Conservation (phyloP, 2,113 vertebrate genomes). For the Varanus komodoensis region DNA sequence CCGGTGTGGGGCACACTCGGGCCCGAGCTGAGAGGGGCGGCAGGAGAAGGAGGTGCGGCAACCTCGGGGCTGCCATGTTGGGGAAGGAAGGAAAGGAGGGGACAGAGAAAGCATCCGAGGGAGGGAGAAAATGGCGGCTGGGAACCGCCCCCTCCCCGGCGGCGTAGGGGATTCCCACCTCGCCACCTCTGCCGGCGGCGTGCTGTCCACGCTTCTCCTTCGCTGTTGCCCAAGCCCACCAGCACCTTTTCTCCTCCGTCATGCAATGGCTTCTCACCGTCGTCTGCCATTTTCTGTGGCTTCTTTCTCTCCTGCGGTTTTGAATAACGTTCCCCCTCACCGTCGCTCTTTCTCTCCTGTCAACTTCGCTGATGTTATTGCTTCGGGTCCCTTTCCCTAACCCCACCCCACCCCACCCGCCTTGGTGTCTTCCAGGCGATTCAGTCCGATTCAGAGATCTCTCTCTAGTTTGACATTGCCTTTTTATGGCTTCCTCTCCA, state of each 20-base stretch:
- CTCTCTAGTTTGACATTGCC: not conserved
- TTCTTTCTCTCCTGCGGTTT: no score
- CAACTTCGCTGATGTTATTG: not conserved
- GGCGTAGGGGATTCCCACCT: rapidly evolving
- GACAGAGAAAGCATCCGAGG: not conserved
- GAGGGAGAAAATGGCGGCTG: constrained; percentile 69
- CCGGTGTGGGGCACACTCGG: not conserved
- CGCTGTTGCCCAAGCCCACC: no score
- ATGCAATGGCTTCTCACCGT: not conserved
- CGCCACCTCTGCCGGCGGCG: not conserved
- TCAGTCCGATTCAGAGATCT: not conserved
- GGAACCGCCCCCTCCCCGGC: not conserved
- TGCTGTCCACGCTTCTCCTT: not conserved
- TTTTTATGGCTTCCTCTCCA: no score
- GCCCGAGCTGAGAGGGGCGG: not conserved
- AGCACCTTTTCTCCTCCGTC: not conserved
- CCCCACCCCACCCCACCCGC: not conserved
- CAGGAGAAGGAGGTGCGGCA: not conserved
- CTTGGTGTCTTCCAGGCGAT: not conserved
- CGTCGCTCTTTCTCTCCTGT: not conserved
- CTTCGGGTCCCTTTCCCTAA: no score
- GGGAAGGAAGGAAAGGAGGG: constrained; percentile 23
- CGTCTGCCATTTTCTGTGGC: not conserved
- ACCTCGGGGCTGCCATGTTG: constrained; percentile 50
- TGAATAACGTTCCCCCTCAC: not conserved